Percentiles rank a stretch among this genome's conserved stretches.
Evolutionary conservation across 2,888 invertebrate species (phyloP).

Genomic region (Onthophagus sagittarius): DNA sequence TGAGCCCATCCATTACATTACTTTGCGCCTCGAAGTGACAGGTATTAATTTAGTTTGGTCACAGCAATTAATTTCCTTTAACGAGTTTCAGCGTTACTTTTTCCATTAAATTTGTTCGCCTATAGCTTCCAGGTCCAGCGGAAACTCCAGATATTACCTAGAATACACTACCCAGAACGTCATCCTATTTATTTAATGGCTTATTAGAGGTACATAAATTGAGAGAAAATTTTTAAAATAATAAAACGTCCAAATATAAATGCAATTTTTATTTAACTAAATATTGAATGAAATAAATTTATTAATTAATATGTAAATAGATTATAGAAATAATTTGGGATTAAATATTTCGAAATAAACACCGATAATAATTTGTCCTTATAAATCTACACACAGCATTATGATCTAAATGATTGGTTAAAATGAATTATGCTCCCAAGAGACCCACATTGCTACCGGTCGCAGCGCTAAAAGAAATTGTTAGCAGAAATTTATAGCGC

Average conservation of each 20-base stretch:
- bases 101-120: background rate
- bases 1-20: constrained; percentile 4
- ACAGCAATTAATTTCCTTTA: constrained; percentile 9
- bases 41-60: constrained; percentile 6
- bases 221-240: too few relatives aligned
- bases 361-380: background rate
- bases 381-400: constrained; percentile 8
- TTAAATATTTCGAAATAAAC: background rate
- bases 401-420: constrained; percentile 8
- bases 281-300: too few relatives aligned
- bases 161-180: background rate
- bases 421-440: constrained; percentile 5
- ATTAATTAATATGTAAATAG: too few relatives aligned
- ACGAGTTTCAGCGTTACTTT: background rate
- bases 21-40: background rate
- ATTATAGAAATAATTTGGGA: too few relatives aligned
- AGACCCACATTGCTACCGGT: background rate
- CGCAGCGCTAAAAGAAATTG: constrained; percentile 4
- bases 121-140: background rate
- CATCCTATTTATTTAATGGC: background rate
- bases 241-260: too few relatives aligned
- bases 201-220: background rate
- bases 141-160: background rate
- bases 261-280: too few relatives aligned
- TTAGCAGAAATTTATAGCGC: constrained; percentile 5